These are phyloP conservation scores for Megalops atlanticus DNA, from an alignment of 2,113 vertebrate species.

Conservation along the genomic window DNA sequence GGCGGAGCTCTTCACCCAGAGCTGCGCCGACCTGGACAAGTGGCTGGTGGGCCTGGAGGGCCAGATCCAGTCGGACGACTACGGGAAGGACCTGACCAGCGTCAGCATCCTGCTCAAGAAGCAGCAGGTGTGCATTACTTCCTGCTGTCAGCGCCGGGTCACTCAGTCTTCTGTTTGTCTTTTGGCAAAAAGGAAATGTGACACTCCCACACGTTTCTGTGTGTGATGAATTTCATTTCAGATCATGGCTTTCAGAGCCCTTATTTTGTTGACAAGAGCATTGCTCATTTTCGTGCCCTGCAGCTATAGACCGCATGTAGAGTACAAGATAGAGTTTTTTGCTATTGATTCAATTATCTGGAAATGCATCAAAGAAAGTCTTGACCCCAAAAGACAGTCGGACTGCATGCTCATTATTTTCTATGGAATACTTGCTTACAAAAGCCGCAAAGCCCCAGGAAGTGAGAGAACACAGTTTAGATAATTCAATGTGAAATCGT, in stretches of 20 bases:
- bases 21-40: conserved; percentile 92
- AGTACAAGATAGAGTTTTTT: neutral
- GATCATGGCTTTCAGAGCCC: too few species aligned
- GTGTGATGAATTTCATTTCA: too few species aligned
- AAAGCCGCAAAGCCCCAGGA: neutral
- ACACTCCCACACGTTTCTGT: too few species aligned
- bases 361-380: neutral
- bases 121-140: conserved; percentile 77
- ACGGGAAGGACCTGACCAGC: conserved; percentile 94
- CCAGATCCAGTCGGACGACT: conserved; percentile 95
- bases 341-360: neutral
- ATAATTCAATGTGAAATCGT: conserved; percentile 21
- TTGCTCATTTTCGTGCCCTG: neutral
- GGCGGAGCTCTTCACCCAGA: conserved; percentile 95
- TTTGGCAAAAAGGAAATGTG: too few species aligned
- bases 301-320: neutral
- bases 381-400: neutral
- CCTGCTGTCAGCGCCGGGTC: neutral
- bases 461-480: conserved; percentile 10
- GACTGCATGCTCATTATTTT: conserved; percentile 5
- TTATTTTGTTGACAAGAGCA: neutral
- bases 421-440: neutral
- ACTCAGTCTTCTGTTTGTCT: too few species aligned
- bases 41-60: conserved; percentile 89
- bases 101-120: conserved; percentile 97